Base-by-base conservation (phyloP, 2,888 invertebrate species). In the Sesia apiformis region DNA sequence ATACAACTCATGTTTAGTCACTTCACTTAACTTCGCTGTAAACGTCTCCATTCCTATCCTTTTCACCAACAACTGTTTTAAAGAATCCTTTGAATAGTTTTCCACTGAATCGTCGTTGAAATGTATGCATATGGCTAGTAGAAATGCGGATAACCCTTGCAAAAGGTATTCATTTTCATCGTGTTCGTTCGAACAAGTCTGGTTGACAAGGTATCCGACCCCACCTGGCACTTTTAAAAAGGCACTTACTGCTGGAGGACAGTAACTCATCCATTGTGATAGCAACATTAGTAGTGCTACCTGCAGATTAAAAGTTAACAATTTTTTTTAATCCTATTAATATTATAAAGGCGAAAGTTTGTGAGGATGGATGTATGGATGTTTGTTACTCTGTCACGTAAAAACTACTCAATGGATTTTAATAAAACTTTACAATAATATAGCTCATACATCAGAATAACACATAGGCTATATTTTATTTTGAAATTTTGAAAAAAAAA, bases 271-370 rank as follows among this genome's bases (percentile, higher is more conserved):
- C 99, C 98, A 99, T 57, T 94, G 94, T 6, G 95, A 93, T 40
- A 99, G 88, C 59, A 99, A 88, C 94, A 98, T 98, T 52, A 99
- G 89, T 4, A 99, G 90, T 0, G 97, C 98, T 52, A 98, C 92
- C 91, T 90, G 66, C 3, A 53, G n/a, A 23, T 23, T 23, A 23
- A 23, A 23, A 23, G 23, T 23, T 23, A 23, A 23, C 23, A 23
- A 1, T 23, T 23, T 23, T 23, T 23, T 23, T 23, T 1, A 23
- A 23, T 23, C n/a, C n/a, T n/a, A n/a, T n/a, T n/a, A n/a, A n/a
- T n/a, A n/a, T n/a, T n/a, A n/a, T n/a, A n/a, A n/a, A n/a, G n/a
- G n/a, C n/a, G n/a, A n/a, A n/a, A n/a, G n/a, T n/a, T n/a, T n/a
- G n/a, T n/a, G n/a, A n/a, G n/a, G n/a, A n/a, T n/a, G n/a, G n/a